Conservation (phyloP, 2,797 vertebrate genomes). For the Propithecus perrieri region DNA sequence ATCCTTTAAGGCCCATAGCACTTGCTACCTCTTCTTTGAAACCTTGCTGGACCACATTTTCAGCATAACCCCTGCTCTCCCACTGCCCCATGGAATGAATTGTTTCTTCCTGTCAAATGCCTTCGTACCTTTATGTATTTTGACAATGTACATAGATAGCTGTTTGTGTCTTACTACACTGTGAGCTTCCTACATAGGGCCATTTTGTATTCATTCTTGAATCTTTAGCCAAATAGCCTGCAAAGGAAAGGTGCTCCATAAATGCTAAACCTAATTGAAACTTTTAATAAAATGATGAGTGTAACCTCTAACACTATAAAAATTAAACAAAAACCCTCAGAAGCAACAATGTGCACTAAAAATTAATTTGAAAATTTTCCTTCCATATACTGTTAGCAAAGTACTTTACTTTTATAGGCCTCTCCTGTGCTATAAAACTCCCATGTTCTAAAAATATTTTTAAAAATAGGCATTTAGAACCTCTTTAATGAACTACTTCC, state of each 20-base stretch:
- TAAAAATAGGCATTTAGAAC: constrained; percentile 76
- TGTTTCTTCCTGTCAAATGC: not conserved
- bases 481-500: constrained; percentile 78
- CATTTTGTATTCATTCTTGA: not conserved
- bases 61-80: not conserved
- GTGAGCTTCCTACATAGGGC: not conserved
- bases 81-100: not conserved
- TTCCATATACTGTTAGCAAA: constrained; percentile 65
- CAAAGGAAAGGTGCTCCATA: constrained; percentile 23
- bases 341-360: constrained; percentile 79
- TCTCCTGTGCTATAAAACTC: constrained; percentile 74
- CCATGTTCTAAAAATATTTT: constrained; percentile 72
- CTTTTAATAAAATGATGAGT: constrained; percentile 73
- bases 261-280: constrained; percentile 46
- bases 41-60: not conserved
- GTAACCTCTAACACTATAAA: constrained; percentile 77
- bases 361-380: constrained; percentile 80
- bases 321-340: constrained; percentile 75
- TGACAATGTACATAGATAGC: not conserved
- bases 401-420: constrained; percentile 74
- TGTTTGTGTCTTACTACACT: not conserved
- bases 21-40: not conserved
- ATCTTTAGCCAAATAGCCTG: constrained; percentile 31
- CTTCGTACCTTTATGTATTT: not conserved
- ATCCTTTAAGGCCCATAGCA: not conserved